Evolutionary conservation across 2,888 invertebrate genomes (phyloP).

Genomic region (Agrochola macilenta): DNA sequence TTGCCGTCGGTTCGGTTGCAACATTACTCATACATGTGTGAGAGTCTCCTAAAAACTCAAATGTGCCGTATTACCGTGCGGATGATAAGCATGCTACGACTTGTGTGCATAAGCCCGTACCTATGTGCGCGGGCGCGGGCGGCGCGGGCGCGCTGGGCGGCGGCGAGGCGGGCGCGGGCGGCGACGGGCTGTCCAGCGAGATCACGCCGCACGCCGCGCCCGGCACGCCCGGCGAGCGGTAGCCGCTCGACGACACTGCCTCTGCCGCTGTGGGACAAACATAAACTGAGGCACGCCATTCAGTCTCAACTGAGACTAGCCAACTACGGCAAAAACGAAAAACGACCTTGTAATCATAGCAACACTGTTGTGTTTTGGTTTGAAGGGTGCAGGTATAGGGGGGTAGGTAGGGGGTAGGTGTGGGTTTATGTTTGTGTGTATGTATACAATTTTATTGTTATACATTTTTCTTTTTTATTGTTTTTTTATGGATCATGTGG

Average conservation of each 20-base stretch:
- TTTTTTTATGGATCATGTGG: no score
- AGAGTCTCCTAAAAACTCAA: not conserved
- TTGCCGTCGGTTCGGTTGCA: not conserved
- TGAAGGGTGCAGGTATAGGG: not conserved
- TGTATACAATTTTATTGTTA: no score
- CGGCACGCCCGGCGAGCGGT: slow-evolving; percentile 89
- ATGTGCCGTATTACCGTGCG: slow-evolving; percentile 10
- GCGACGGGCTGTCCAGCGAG: slow-evolving; percentile 92
- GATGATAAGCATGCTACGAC: not conserved
- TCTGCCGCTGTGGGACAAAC: slow-evolving; percentile 73
- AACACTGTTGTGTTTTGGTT: not conserved
- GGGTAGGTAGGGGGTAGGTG: no score
- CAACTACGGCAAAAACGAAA: not conserved
- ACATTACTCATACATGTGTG: not conserved
- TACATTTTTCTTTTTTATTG: no score
- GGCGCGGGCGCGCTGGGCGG: slow-evolving; percentile 71
- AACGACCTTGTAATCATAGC: not conserved
- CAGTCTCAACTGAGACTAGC: not conserved
- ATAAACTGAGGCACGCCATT: not conserved
- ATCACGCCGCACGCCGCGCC: slow-evolving; percentile 83
- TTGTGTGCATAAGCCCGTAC: not conserved
- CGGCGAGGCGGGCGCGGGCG: slow-evolving; percentile 80
- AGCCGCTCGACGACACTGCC: slow-evolving; percentile 91
- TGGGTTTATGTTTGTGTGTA: no score
- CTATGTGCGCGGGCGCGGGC: slow-evolving; percentile 67